A percentile compares a stretch with the other conserved stretches of the same genome.
These are phyloP conservation scores for Phylloscopus trochilus DNA, from an alignment of 2,113 vertebrate species.

Conservation along the genomic window DNA sequence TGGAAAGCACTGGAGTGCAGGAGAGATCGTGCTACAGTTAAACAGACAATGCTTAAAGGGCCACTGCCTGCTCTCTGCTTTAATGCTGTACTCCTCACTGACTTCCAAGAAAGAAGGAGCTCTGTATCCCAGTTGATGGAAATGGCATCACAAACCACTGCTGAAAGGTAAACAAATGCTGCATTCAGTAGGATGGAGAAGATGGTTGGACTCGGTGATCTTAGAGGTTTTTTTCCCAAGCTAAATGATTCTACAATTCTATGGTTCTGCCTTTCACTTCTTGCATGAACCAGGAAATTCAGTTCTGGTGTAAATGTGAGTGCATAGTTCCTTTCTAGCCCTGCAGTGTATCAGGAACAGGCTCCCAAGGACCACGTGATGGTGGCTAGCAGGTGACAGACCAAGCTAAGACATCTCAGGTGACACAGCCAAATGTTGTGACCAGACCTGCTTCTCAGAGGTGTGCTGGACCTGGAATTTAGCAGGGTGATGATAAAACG, in stretches of 20 bases:
- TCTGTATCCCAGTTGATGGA: background rate
- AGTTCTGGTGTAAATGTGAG: background rate
- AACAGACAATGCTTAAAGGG: conserved; percentile 65
- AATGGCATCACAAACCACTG: background rate
- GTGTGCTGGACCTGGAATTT: background rate
- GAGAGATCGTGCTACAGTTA: conserved; percentile 42
- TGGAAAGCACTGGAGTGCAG: conserved; percentile 59
- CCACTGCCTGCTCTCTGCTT: background rate
- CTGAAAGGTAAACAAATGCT: background rate
- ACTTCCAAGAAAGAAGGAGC: background rate
- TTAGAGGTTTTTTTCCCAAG: background rate
- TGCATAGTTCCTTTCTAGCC: fast-evolving
- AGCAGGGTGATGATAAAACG: background rate
- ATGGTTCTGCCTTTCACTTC: background rate
- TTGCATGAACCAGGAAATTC: background rate
- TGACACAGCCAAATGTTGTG: background rate
- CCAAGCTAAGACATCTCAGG: background rate
- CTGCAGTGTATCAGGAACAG: background rate
- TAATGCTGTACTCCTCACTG: background rate
- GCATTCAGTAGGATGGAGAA: background rate
- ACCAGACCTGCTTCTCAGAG: background rate
- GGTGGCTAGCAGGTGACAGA: background rate
- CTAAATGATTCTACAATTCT: background rate
- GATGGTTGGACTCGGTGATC: background rate
- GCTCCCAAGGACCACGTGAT: fast-evolving